These are phyloP conservation scores for Tragelaphus scriptus DNA, from an alignment of 2,113 vertebrate genomes.

Conservation along the genomic window DNA sequence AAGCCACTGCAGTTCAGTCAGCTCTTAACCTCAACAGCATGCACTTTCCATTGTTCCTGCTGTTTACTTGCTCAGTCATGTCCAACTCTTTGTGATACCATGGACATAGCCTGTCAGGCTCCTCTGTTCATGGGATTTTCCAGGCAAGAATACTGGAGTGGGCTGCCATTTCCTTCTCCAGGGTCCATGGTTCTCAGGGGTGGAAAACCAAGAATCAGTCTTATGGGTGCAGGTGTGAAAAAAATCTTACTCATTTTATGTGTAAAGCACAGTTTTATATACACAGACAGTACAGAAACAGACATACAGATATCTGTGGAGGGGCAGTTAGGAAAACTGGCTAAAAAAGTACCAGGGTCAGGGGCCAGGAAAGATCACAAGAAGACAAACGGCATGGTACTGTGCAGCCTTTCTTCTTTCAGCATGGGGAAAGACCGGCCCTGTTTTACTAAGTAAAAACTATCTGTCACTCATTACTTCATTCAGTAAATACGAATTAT, in stretches of 20 bases:
- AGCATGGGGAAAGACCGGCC: neutral
- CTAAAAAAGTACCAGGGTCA: neutral
- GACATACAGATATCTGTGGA: neutral
- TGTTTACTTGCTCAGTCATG: neutral
- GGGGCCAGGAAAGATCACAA: neutral
- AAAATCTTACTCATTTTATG: neutral
- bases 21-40: neutral
- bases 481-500: neutral
- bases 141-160: neutral
- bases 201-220: neutral
- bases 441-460: slow-evolving; percentile 17
- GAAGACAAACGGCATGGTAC: neutral
- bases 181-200: neutral
- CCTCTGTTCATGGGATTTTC: neutral
- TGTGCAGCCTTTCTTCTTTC: neutral
- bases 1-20: neutral
- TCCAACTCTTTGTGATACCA: neutral
- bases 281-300: neutral
- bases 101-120: neutral
- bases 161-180: neutral
- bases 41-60: neutral
- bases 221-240: neutral
- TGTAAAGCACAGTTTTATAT: neutral
- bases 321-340: neutral
- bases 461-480: neutral